Evolutionary conservation across 2,113 vertebrate genomes (phyloP), one percentile per base, ranked within the genome.

Genomic region (Ariopsis seemanni): DNA sequence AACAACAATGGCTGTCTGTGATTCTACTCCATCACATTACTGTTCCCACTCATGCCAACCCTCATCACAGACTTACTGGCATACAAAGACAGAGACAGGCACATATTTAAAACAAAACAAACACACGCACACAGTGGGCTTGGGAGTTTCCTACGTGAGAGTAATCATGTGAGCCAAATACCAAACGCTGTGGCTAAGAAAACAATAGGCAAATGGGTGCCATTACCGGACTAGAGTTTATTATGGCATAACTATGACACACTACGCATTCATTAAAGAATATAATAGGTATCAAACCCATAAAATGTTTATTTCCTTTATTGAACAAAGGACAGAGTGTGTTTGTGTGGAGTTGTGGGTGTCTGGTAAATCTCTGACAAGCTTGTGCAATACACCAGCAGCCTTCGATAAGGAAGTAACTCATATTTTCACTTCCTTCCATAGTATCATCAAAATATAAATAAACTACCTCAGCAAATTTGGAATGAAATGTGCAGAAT

Each of bases 1-100:
- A 88, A 85, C 85, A 89, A 90, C 90, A 90, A 87, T 89, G 87
- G 74, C 85, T 25, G 83, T 83, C 85, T 89, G 87, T 90, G 90
- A 87, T 63, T 85, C 18, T 27, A 85, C 79, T 57, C 62, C 78
- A 58, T 42, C 82, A 86, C 86, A 85, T 48, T 84, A 85, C 79
- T 82, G 86, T 87, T 89, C 71, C 88, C 62, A 83, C 82, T 74
- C 84, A 69, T 55, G 69, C 72, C 71, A 83, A 6, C 52, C 52
- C 42, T 74, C 79, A 58, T 67, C 55, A 25, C 58, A 60, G 55
- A 85, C 53, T 58, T 42, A 48, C 69, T 85, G 83, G 30, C 27
- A 78, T 42, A 34, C 34, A 83, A 42, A 79, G 17, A 85, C 69
- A 69, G 10, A 85, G 48, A 69, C 75, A 83, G 7, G 1, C 72